Conservation (phyloP, 2,797 vertebrate species). For the Myotis findleyi region DNA sequence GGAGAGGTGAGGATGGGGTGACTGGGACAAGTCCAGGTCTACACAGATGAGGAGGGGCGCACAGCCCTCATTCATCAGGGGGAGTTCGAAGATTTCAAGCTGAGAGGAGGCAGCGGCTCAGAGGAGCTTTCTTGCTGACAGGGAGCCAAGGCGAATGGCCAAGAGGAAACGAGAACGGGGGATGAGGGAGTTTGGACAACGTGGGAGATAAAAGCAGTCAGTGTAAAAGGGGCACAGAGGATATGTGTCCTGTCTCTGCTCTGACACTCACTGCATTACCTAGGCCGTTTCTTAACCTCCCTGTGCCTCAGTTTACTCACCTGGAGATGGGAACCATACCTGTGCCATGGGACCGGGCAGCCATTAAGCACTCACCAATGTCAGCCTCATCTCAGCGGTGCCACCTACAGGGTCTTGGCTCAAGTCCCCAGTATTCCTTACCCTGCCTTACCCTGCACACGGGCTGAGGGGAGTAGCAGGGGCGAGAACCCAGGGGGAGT, state of each 20-base stretch:
- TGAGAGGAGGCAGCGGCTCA: too few species aligned
- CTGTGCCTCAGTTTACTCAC: neutral
- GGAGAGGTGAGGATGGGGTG: neutral
- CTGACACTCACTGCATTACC: neutral
- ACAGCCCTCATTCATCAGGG: neutral
- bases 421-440: too few species aligned
- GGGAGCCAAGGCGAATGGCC: neutral
- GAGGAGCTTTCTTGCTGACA: neutral
- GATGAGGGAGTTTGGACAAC: too few species aligned
- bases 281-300: neutral
- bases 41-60: fast-evolving
- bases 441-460: neutral
- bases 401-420: neutral
- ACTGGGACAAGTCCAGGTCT: neutral
- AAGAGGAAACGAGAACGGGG: neutral
- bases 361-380: neutral
- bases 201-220: neutral
- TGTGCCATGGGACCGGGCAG: neutral
- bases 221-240: neutral
- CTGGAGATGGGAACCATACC: neutral
- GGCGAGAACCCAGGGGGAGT: neutral
- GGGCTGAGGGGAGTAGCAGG: neutral
- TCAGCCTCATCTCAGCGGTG: too few species aligned
- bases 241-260: neutral
- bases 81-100: neutral